These are phyloP conservation scores for Drosophila kikkawai DNA, from an alignment of 1,140 invertebrate species.

Conservation along the genomic window DNA sequence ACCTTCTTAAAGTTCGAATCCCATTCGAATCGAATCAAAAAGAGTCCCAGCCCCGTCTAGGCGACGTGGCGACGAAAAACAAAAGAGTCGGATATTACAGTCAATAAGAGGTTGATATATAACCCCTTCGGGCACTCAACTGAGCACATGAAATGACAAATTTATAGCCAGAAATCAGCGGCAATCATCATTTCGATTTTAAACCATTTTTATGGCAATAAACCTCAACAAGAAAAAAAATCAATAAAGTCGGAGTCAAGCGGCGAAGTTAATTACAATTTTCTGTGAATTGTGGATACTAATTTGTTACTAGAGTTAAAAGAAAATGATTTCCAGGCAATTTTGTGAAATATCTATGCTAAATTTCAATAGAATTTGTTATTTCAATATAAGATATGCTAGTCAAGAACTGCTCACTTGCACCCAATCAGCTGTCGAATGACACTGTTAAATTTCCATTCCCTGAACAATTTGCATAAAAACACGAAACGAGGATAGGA, in stretches of 20 bases:
- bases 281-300: not conserved
- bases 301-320: not conserved
- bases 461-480: conserved; percentile 62
- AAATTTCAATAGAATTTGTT: not conserved
- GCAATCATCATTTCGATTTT: conserved; percentile 41
- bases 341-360: not conserved
- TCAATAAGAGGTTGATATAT: conserved; percentile 37
- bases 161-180: conserved; percentile 50
- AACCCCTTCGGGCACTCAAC: conserved; percentile 30
- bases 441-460: conserved; percentile 53
- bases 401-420: not conserved
- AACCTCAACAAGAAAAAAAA: conserved; percentile 2
- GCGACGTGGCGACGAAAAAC: conserved; percentile 59
- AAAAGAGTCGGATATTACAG: conserved; percentile 28
- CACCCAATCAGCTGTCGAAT: conserved; percentile 31
- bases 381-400: not conserved
- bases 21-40: conserved; percentile 13
- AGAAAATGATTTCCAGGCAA: not conserved
- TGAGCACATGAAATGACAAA: conserved; percentile 39
- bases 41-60: conserved; percentile 61
- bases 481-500: conserved; percentile 20
- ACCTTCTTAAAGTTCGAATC: conserved; percentile 18
- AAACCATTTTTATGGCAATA: conserved; percentile 37
- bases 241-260: conserved; percentile 3
- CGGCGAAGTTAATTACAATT: conserved; percentile 12